Conservation (phyloP, 2,888 invertebrate genomes). For the Pimpla rufipes region DNA sequence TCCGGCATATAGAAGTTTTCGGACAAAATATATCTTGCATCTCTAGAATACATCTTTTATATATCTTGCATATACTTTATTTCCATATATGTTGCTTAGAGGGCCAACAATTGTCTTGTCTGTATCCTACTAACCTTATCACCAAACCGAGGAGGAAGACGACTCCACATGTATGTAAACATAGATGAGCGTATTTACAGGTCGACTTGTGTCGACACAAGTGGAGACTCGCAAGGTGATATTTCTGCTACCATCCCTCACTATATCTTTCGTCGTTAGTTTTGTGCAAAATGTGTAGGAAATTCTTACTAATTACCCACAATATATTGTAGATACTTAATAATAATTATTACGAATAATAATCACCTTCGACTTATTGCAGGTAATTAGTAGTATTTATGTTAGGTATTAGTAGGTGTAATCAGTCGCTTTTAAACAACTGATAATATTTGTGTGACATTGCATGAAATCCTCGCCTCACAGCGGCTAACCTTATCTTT, state of each 20-base stretch:
- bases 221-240: constrained; percentile 18
- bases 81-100: too few species aligned
- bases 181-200: constrained; percentile 19
- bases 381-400: too few species aligned
- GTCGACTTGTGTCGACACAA: constrained; percentile 23
- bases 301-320: neutral
- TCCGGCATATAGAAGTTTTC: too few species aligned
- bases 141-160: neutral
- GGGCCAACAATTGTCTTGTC: too few species aligned
- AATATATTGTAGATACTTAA: neutral
- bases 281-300: neutral
- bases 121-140: neutral
- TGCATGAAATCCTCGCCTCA: neutral
- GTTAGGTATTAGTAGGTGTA: too few species aligned
- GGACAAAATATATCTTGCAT: too few species aligned
- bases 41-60: too few species aligned
- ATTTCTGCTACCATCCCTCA: neutral
- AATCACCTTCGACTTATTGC: too few species aligned
- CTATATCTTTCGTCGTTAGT: neutral
- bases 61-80: too few species aligned
- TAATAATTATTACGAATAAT: too few species aligned
- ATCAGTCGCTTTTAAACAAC: too few species aligned
- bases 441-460: neutral
- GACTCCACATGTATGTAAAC: constrained; percentile 41
- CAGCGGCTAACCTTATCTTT: neutral